Percentiles rank a stretch among this genome's conserved stretches.
Evolutionary conservation across 2,888 invertebrate genomes (phyloP).

Genomic region (Caenorhabditis auriculariae): DNA sequence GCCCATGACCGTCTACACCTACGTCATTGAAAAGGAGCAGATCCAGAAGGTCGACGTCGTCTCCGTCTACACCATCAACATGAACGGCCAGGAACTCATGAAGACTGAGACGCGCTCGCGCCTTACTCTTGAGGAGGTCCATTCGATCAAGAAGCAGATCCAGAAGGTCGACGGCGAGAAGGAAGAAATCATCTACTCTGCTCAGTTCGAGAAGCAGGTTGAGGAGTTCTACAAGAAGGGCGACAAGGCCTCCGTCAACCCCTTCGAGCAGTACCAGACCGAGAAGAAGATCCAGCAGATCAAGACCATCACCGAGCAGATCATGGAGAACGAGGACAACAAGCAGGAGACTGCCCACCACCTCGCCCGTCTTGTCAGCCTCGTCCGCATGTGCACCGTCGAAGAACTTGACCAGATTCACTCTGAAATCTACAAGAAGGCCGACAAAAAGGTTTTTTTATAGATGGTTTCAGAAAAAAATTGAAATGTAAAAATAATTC

Average conservation of each 20-base stretch:
- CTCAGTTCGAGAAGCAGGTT: conserved; percentile 34
- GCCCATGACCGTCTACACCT: conserved; percentile 38
- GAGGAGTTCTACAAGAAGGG: conserved; percentile 47
- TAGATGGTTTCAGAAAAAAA: neutral
- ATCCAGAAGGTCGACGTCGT: conserved; percentile 37
- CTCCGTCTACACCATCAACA: conserved; percentile 30
- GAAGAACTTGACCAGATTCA: conserved; percentile 45
- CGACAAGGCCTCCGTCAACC: conserved; percentile 30
- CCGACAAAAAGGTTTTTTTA: conserved; percentile 17
- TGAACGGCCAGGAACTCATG: conserved; percentile 33
- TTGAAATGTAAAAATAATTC: too few species aligned
- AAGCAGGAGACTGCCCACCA: conserved; percentile 33
- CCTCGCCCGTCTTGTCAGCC: conserved; percentile 46
- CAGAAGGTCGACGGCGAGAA: conserved; percentile 27
- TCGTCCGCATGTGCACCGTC: conserved; percentile 43
- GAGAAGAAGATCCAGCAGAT: conserved; percentile 38
- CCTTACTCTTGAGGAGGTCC: conserved; percentile 23
- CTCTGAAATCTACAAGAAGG: conserved; percentile 25
- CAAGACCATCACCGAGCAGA: conserved; percentile 25
- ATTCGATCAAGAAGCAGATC: conserved; percentile 25
- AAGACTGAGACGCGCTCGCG: conserved; percentile 33
- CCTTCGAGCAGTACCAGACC: conserved; percentile 28
- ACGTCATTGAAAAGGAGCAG: conserved; percentile 25
- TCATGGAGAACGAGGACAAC: conserved; percentile 32
- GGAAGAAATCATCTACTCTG: conserved; percentile 37